These are phyloP conservation scores for Propsilocerus akamusi DNA, from an alignment of 1,140 invertebrate genomes.

Conservation along the genomic window DNA sequence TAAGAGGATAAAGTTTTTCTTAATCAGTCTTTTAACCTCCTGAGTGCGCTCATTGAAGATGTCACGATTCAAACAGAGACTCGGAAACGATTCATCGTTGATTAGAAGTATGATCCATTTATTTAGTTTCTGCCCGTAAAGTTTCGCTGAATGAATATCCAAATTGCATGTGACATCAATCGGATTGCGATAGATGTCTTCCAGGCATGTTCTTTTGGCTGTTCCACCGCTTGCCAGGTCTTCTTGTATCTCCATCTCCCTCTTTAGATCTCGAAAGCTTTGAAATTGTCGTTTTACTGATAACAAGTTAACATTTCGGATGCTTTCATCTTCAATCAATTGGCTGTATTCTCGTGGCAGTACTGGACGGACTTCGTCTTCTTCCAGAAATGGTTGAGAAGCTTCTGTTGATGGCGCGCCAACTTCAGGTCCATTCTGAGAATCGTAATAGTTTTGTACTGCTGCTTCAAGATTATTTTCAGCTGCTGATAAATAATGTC, in stretches of 20 bases:
- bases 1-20: background rate
- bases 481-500: background rate
- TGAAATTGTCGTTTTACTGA: background rate
- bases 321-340: background rate
- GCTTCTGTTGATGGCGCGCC: background rate
- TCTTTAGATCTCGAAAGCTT: background rate
- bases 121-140: background rate
- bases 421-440: background rate
- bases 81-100: background rate
- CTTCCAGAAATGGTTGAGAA: background rate
- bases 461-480: background rate
- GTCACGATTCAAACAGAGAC: background rate
- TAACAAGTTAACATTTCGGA: background rate
- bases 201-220: background rate
- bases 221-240: background rate
- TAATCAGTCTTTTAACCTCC: background rate
- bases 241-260: background rate
- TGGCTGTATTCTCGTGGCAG: background rate
- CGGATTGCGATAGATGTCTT: background rate
- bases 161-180: background rate
- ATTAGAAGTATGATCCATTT: background rate
- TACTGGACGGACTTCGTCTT: background rate
- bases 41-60: background rate
- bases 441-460: background rate
- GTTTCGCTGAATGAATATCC: background rate